phyloP scores from a whole-genome alignment of 2,888 invertebrate species.

The Axea sp. region DNA sequence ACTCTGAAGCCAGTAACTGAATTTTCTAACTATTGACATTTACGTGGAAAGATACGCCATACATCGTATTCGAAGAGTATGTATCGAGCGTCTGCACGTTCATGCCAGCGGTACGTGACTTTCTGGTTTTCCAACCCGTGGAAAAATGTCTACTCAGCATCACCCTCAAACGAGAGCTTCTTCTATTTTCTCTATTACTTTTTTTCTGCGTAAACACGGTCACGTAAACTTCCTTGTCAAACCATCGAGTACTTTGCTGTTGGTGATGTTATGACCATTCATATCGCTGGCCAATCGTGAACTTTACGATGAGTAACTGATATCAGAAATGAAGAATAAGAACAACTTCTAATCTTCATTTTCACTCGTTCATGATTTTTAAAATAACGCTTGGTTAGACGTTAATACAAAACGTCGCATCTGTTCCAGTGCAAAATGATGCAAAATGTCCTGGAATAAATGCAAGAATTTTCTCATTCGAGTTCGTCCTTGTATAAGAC shows the following conservation, averaged over 20 bases:
- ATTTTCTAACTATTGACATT: conserved; percentile 61
- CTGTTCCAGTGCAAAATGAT: no score
- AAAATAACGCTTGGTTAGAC: no score
- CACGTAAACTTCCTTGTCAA: conserved; percentile 46
- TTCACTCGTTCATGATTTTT: no score
- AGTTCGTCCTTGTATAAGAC: not conserved
- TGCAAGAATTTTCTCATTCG: conserved; percentile 38
- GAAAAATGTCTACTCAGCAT: conserved; percentile 60
- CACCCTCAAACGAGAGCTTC: conserved; percentile 43
- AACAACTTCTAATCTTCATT: not conserved
- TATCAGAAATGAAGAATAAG: not conserved
- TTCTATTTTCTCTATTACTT: conserved; percentile 25
- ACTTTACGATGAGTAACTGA: conserved; percentile 9
- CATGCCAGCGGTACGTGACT: conserved; percentile 60
- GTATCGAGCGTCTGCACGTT: conserved; percentile 59
- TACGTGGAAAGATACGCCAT: conserved; percentile 64
- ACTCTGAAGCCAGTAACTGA: conserved; percentile 51
- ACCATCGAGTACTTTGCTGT: conserved; percentile 41
- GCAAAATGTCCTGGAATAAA: conserved; percentile 18
- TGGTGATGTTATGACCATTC: conserved; percentile 47
- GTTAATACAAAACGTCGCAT: no score
- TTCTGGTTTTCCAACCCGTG: conserved; percentile 54
- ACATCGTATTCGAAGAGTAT: conserved; percentile 60
- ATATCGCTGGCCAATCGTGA: conserved; percentile 21
- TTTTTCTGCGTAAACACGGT: conserved; percentile 42